Evolutionary conservation across 2,888 invertebrate genomes (phyloP), one percentile per base, ranked within the genome.

Genomic region (Drosophila tanythrix): DNA sequence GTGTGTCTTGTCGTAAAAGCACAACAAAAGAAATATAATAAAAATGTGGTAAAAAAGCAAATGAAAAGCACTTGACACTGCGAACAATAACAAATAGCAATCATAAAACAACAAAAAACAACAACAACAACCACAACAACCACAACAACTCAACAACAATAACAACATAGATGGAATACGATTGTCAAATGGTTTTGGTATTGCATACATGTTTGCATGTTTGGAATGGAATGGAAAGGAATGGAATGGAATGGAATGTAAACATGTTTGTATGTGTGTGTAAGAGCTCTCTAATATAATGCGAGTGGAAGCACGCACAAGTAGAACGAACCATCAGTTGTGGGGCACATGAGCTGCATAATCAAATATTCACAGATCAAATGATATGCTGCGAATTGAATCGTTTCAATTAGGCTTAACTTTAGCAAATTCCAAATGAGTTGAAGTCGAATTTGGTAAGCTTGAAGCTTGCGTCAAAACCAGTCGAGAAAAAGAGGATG

Each of bases 21-120:
- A 57, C 11, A 58, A 38, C 25, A 40, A 57, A 43, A 55, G 1
- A 55, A 31, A 52, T 33, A 70, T 48, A 66, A 52, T 56, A 75
- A 73, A 76, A 69, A 79, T 77, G 77, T 77, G 74, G 62, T 70
- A 68, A 70, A 80, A 80, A 74, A 61, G 57, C 78, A 70, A 79
- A 70, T 72, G 63, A 70, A 81, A 81, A 72, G 63, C 79, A 79
- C 69, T 81, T 81, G 76, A 81, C 81, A 80, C 65, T 65, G 74
- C 81, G 66, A 78, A 81, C 76, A 81, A 80, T 75, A 57, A 40
- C 69, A 72, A 69, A 67, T 62, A 66, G 74, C 62, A 67, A 75
- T 75, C 67, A 72, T 66, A 80, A 75, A 71, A 38, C 38, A 50
- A 55, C 43, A 63, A 48, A 29, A 29, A 40, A 57, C n/a, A 51